A percentile compares a stretch with the other conserved stretches of the same genome.
These are phyloP conservation scores for Drosophila barbarae DNA, from an alignment of 2,888 invertebrate genomes.

Conservation along the genomic window DNA sequence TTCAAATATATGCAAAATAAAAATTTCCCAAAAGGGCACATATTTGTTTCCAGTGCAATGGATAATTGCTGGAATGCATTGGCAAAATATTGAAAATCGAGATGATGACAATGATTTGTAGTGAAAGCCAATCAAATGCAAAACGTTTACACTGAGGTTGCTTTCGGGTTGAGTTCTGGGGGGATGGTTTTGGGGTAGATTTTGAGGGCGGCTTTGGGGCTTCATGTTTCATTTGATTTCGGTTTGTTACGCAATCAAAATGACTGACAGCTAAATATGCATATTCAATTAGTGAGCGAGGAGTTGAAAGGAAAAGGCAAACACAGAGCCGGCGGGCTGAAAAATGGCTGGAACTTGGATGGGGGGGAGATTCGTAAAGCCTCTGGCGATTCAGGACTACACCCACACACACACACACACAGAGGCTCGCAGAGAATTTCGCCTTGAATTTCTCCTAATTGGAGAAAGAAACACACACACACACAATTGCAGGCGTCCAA, in stretches of 20 bases:
- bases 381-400: constrained; percentile 12
- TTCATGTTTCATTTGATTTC: constrained; percentile 36
- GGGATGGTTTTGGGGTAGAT: background rate
- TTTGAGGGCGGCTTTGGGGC: constrained; percentile 20
- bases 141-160: constrained; percentile 6
- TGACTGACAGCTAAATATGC: constrained; percentile 48
- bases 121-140: constrained; percentile 19
- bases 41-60: constrained; percentile 4
- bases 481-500: constrained; percentile 7
- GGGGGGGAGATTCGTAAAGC: background rate
- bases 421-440: constrained; percentile 9
- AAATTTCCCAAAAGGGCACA: background rate
- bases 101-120: constrained; percentile 31
- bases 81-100: constrained; percentile 22
- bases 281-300: constrained; percentile 44
- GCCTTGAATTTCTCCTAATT: constrained; percentile 30
- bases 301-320: constrained; percentile 35
- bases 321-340: constrained; percentile 1
- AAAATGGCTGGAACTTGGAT: background rate
- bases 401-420: background rate
- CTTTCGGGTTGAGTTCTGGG: background rate
- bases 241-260: constrained; percentile 38
- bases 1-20: background rate
- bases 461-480: constrained; percentile 4
- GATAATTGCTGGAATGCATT: constrained; percentile 12